Evolutionary conservation across 2,113 vertebrate genomes (phyloP).

Genomic region (Columba livia): DNA sequence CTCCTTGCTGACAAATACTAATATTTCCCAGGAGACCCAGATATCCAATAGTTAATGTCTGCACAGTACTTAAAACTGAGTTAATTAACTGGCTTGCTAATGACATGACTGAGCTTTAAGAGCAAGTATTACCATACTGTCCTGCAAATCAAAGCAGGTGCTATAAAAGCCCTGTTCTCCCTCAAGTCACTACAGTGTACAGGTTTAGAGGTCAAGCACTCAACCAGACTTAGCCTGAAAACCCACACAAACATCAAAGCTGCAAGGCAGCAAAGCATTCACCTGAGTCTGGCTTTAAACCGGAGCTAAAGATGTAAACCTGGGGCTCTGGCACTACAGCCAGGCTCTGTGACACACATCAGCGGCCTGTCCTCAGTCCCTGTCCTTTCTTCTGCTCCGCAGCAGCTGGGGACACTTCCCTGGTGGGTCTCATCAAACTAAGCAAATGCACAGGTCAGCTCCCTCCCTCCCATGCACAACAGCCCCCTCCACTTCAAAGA

Average conservation of each 20-base stretch:
- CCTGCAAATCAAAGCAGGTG: background rate
- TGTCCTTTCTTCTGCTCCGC: background rate
- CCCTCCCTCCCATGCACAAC: background rate
- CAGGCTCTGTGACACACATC: background rate
- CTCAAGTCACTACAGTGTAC: background rate
- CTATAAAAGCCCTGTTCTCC: background rate
- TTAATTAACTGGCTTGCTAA: conserved; percentile 16
- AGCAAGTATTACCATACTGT: background rate
- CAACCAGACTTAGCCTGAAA: background rate
- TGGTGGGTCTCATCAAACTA: background rate
- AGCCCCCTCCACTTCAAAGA: background rate
- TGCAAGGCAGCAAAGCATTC: background rate
- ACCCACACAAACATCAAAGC: background rate
- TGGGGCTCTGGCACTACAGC: background rate
- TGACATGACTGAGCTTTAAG: background rate
- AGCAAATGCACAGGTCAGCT: background rate
- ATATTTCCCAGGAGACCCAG: background rate
- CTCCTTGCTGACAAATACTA: background rate
- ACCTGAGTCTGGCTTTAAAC: background rate
- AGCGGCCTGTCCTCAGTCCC: background rate
- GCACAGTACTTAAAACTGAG: background rate
- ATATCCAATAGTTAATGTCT: conserved; percentile 15
- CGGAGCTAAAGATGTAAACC: background rate
- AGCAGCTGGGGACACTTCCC: background rate
- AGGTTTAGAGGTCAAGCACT: background rate